Conservation (phyloP, 1,140 invertebrate species). For the Homalodisca vitripennis region DNA sequence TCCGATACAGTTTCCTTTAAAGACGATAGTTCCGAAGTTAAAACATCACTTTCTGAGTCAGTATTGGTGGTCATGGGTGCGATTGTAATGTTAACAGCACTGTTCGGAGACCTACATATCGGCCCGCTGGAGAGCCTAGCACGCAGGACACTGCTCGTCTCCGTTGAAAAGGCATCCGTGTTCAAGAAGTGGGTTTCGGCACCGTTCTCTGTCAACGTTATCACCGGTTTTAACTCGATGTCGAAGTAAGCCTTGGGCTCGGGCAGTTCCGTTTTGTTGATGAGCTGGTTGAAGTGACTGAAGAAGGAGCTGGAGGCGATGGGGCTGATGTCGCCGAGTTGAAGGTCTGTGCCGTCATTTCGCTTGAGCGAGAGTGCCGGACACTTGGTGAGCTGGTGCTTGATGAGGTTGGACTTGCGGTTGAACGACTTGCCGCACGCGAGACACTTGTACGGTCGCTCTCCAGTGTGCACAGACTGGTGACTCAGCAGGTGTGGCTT, state of each 20-base stretch:
- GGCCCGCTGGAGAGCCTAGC: neutral
- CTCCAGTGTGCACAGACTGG: conserved; percentile 57
- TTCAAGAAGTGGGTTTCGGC: neutral
- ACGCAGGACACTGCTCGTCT: neutral
- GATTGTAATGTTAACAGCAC: no score
- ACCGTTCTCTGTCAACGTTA: neutral
- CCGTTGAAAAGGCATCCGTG: neutral
- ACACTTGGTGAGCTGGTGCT: conserved; percentile 32
- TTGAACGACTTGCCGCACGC: conserved; percentile 51
- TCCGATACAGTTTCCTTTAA: no score
- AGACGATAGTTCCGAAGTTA: no score
- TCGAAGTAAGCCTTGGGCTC: neutral
- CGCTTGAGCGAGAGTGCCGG: neutral
- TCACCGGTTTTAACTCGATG: neutral
- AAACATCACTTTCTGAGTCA: no score
- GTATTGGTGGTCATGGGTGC: no score
- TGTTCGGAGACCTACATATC: no score
- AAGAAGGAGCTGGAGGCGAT: no score
- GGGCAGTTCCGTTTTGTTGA: neutral
- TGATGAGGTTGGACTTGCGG: conserved; percentile 39
- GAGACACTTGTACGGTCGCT: conserved; percentile 58
- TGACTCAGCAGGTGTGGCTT: conserved; percentile 42
- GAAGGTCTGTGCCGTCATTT: neutral
- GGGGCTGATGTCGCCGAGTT: neutral
- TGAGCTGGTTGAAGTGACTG: neutral